phyloP scores from a whole-genome alignment of 2,113 vertebrate genomes.

The Erythrocercus mccallii region DNA sequence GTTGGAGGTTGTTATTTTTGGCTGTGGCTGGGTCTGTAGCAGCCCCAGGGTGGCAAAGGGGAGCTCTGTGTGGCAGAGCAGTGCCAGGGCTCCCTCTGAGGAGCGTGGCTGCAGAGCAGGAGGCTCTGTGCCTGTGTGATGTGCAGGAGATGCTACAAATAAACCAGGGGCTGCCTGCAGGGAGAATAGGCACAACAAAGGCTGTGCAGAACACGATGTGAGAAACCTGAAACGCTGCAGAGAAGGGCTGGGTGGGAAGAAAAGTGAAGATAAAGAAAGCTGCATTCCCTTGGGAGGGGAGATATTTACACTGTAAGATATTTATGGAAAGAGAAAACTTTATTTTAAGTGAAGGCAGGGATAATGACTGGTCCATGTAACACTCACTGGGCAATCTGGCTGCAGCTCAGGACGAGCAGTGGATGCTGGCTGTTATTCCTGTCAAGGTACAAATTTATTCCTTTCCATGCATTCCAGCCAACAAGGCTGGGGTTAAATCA shows the following conservation, averaged over 20 bases:
- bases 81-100: conserved; percentile 15
- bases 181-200: conserved; percentile 32
- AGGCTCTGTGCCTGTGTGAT: not conserved
- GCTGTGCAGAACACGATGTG: not conserved
- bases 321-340: not conserved
- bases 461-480: not conserved
- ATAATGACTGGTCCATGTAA: not conserved
- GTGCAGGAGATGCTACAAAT: conserved; percentile 36
- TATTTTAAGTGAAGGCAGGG: not conserved
- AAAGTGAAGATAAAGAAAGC: not conserved
- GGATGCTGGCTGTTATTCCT: not conserved
- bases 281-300: not conserved
- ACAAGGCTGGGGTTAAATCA: not conserved
- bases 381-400: not conserved
- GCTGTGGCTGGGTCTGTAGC: not conserved
- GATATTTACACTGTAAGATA: not conserved
- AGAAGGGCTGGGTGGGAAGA: not conserved
- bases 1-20: not conserved
- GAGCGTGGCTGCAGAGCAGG: not conserved
- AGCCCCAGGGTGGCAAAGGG: not conserved
- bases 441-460: not conserved
- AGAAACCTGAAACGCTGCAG: not conserved
- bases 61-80: not conserved
- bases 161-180: conserved; percentile 17
- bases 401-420: not conserved